These are phyloP conservation scores for Gymnocheta viridis DNA, from an alignment of 2,888 invertebrate species.

Conservation along the genomic window DNA sequence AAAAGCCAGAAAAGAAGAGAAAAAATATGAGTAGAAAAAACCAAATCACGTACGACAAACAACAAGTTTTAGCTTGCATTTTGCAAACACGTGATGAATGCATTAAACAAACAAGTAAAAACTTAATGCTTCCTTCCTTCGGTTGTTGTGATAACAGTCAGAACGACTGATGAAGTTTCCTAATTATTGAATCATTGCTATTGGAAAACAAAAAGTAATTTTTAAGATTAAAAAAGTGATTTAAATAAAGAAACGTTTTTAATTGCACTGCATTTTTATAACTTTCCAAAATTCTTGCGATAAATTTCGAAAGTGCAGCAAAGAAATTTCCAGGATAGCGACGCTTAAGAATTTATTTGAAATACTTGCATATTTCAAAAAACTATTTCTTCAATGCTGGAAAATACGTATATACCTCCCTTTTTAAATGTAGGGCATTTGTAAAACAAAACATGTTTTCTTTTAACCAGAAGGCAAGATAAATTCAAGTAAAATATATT, in stretches of 20 bases:
- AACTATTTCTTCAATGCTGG: too few relatives aligned
- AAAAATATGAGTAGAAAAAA: background rate
- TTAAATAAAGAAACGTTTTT: too few relatives aligned
- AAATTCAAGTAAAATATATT: constrained; percentile 21
- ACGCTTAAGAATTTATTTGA: too few relatives aligned
- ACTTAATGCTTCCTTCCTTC: background rate
- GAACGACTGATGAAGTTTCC: background rate
- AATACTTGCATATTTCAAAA: too few relatives aligned
- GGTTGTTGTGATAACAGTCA: background rate
- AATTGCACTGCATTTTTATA: too few relatives aligned
- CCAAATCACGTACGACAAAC: constrained; percentile 67
- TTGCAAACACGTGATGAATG: constrained; percentile 64
- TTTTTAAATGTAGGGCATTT: background rate
- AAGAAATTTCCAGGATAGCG: too few relatives aligned
- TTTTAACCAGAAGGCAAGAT: constrained; percentile 9
- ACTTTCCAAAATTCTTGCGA: too few relatives aligned
- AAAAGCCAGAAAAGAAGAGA: background rate
- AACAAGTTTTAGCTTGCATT: constrained; percentile 64
- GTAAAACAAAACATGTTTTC: constrained; percentile 8
- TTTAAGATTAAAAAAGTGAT: too few relatives aligned
- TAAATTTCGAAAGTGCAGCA: too few relatives aligned
- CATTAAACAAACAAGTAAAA: constrained; percentile 47
- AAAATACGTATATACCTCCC: background rate
- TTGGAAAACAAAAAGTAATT: background rate
- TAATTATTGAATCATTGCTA: background rate